Evolutionary conservation across 2,113 vertebrate genomes (phyloP).

Genomic region (Phrynocephalus versicolor): DNA sequence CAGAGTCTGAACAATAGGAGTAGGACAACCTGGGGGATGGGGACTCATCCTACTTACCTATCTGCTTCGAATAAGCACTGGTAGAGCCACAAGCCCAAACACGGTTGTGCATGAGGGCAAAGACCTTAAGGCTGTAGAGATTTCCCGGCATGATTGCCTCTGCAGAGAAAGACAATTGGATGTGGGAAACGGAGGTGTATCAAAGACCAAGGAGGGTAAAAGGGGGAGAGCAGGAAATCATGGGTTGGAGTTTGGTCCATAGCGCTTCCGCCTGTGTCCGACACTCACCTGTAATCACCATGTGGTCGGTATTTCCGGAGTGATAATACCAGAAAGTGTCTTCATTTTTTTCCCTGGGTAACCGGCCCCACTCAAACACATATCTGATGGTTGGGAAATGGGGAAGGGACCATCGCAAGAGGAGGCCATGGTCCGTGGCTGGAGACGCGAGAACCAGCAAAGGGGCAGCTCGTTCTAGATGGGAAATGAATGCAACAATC

Average conservation of each 20-base stretch:
- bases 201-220: background rate
- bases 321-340: slow-evolving; percentile 11
- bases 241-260: too few species aligned
- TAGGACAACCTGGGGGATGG: too few species aligned
- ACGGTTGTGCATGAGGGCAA: slow-evolving; percentile 37
- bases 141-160: slow-evolving; percentile 56
- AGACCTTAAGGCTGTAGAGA: slow-evolving; percentile 68
- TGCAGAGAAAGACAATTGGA: background rate
- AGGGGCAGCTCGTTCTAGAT: background rate
- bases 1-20: too few species aligned
- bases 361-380: slow-evolving; percentile 71
- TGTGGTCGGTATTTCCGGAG: background rate
- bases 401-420: slow-evolving; percentile 24
- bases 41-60: slow-evolving; percentile 53
- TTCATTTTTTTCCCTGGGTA: slow-evolving; percentile 43
- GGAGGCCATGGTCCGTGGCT: slow-evolving; percentile 7
- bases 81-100: slow-evolving; percentile 8
- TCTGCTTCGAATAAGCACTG: slow-evolving; percentile 66
- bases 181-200: accelerated
- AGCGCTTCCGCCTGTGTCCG: too few species aligned
- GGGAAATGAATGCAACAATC: background rate
- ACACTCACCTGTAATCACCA: slow-evolving; percentile 25
- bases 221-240: too few species aligned
- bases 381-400: slow-evolving; percentile 39
- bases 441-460: slow-evolving; percentile 9